Conservation (phyloP, 1,140 invertebrate genomes). For the Panulirus ornatus region DNA sequence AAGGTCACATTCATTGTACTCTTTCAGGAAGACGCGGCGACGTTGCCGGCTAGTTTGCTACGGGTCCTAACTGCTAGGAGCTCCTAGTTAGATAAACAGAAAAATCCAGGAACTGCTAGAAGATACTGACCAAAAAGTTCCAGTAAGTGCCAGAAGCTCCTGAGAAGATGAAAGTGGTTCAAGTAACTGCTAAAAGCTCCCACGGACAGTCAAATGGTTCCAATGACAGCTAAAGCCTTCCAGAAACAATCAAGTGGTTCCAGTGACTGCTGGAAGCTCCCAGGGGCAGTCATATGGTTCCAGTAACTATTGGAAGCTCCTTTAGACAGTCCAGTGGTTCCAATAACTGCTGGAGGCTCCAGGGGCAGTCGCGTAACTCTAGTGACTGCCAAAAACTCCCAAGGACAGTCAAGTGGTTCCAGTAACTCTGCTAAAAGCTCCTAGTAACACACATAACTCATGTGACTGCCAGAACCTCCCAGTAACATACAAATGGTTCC, state of each 20-base stretch:
- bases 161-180: not conserved
- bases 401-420: not conserved
- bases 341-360: not conserved
- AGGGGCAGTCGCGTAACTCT: not conserved
- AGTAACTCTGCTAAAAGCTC: not conserved
- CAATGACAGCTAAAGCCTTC: not conserved
- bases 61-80: constrained; percentile 64
- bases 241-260: not conserved
- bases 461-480: not conserved
- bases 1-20: constrained; percentile 64
- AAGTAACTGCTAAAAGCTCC: constrained; percentile 33
- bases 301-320: not conserved
- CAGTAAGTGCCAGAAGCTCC: constrained; percentile 44
- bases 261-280: constrained; percentile 11
- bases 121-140: constrained; percentile 32
- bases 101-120: constrained; percentile 44
- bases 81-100: constrained; percentile 36
- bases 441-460: not conserved
- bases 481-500: constrained; percentile 6
- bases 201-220: not conserved
- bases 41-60: constrained; percentile 62
- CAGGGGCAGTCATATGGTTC: not conserved
- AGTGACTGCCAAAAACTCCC: not conserved
- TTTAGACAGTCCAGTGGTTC: not conserved
- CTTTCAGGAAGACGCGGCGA: constrained; percentile 64